Evolutionary conservation across 2,113 vertebrate species (phyloP).

Genomic region (Apaloderma vittatum): DNA sequence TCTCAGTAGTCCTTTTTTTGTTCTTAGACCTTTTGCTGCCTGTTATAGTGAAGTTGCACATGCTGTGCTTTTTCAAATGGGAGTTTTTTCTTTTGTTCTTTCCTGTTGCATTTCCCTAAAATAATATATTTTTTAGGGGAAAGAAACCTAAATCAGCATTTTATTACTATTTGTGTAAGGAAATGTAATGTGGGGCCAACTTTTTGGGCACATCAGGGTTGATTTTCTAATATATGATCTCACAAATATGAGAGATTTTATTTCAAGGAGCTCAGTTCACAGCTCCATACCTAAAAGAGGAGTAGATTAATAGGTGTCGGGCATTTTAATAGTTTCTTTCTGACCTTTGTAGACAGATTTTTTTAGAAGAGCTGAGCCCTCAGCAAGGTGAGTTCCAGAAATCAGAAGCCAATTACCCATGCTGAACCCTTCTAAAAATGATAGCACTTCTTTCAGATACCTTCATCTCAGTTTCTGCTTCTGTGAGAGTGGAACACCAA

Average conservation of each 20-base stretch:
- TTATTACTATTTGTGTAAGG: slow-evolving; percentile 22
- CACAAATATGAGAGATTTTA: slow-evolving; percentile 28
- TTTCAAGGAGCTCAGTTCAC: slow-evolving; percentile 51
- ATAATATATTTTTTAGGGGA: neutral
- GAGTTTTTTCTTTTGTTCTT: slow-evolving; percentile 52
- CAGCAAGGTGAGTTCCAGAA: neutral
- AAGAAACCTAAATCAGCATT: neutral
- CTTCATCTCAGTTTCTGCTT: neutral
- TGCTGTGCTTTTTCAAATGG: slow-evolving; percentile 38
- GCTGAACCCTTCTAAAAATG: neutral
- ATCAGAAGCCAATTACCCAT: neutral
- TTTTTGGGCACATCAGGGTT: neutral
- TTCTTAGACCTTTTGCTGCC: slow-evolving; percentile 56
- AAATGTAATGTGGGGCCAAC: neutral
- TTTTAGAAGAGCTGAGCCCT: slow-evolving; percentile 19
- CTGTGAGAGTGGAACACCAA: neutral
- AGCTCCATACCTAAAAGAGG: slow-evolving; percentile 3
- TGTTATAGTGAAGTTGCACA: slow-evolving; percentile 14
- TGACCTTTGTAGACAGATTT: slow-evolving; percentile 15
- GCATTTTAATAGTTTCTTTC: slow-evolving; percentile 39
- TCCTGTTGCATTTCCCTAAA: slow-evolving; percentile 48
- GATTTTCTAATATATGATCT: slow-evolving; percentile 25
- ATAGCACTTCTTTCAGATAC: neutral
- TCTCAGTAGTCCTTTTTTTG: slow-evolving; percentile 45
- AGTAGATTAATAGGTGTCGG: slow-evolving; percentile 37